Percentiles rank a stretch among this genome's conserved stretches.
phyloP scores from a whole-genome alignment of 2,888 invertebrate genomes.

The Protophormia terraenovae region DNA sequence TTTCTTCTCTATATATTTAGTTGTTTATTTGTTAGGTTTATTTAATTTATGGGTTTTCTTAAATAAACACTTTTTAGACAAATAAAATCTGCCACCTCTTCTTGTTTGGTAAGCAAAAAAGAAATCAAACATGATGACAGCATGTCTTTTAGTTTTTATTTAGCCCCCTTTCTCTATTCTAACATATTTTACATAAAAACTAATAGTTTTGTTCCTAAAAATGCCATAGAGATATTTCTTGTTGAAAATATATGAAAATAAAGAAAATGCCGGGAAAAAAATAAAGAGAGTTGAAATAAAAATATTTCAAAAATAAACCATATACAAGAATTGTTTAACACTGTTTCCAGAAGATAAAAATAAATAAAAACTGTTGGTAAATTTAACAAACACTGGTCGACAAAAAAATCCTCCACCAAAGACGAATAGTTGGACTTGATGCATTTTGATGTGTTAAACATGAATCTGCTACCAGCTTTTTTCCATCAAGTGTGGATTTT shows the following conservation, averaged over 20 bases:
- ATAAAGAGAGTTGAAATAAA: background rate
- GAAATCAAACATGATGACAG: slow-evolving; percentile 31
- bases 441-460: too few relatives aligned
- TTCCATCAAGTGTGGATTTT: too few relatives aligned
- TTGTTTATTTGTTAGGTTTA: background rate
- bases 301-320: background rate
- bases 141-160: slow-evolving; percentile 14
- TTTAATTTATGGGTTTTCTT: slow-evolving; percentile 51
- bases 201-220: slow-evolving; percentile 3
- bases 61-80: slow-evolving; percentile 45
- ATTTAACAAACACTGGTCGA: too few relatives aligned
- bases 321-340: background rate
- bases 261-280: background rate
- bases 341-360: too few relatives aligned
- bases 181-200: background rate
- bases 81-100: slow-evolving; percentile 41
- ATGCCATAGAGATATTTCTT: background rate
- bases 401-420: too few relatives aligned
- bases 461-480: too few relatives aligned
- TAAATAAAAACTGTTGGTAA: too few relatives aligned
- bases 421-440: too few relatives aligned
- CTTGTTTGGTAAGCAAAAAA: background rate
- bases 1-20: background rate
- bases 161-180: background rate
- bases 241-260: background rate